Evolutionary conservation across 2,888 invertebrate genomes (phyloP).

Genomic region (Aphrophora alni): DNA sequence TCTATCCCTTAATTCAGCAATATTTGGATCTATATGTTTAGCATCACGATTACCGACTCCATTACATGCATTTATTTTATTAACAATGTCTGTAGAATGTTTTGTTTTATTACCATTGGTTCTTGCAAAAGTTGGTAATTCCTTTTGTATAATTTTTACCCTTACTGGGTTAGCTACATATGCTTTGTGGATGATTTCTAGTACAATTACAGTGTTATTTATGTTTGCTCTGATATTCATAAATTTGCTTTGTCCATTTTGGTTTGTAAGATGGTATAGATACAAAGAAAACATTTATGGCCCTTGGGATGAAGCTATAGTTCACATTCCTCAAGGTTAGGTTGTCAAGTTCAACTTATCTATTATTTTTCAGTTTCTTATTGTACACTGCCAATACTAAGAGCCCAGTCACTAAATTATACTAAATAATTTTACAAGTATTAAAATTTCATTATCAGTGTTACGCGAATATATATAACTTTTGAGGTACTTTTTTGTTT

Average conservation of each 20-base stretch:
- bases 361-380: too few species aligned
- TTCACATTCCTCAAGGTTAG: constrained; percentile 51
- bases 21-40: constrained; percentile 94
- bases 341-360: too few species aligned
- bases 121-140: constrained; percentile 67
- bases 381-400: too few species aligned
- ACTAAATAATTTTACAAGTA: too few species aligned
- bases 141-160: constrained; percentile 63
- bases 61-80: constrained; percentile 85
- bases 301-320: constrained; percentile 96
- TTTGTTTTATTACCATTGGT: constrained; percentile 91
- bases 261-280: constrained; percentile 77
- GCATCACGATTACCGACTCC: constrained; percentile 89
- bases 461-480: too few species aligned
- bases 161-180: constrained; percentile 62
- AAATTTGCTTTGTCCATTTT: constrained; percentile 74
- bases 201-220: constrained; percentile 67
- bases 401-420: too few species aligned
- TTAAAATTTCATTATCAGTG: too few species aligned
- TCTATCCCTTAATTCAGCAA: constrained; percentile 91
- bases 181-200: constrained; percentile 60
- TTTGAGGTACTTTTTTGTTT: too few species aligned
- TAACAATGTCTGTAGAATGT: constrained; percentile 86
- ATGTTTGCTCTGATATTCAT: constrained; percentile 67
- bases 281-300: constrained; percentile 94